Base-by-base conservation (phyloP, 2,888 invertebrate species). In the Pecten maximus region DNA sequence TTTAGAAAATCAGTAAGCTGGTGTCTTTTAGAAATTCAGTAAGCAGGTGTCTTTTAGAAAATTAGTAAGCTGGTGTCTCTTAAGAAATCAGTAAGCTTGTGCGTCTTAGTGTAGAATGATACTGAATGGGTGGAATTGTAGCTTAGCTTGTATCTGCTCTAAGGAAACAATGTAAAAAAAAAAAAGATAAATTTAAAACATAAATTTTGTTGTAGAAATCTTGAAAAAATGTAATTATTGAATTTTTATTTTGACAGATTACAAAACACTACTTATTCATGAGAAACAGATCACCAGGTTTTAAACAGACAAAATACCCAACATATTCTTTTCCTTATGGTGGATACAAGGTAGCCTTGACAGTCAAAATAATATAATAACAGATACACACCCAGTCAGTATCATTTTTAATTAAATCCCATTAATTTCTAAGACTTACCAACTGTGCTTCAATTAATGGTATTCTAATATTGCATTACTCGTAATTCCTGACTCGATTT, bases 181-280 rank as follows among this genome's bases (percentile, higher is more conserved):
- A 54, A 16, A 2, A 2, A 16, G 19, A 16, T 50, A 50, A 50
- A n/a, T n/a, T n/a, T n/a, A n/a, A n/a, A n/a, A 74, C 28, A 74
- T 28, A 28, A 74, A 0, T 28, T 4, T 35, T 74, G 8, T 74
- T 35, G 16, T 74, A 35, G 15, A 74, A 74, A 74, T 74, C 28
- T 28, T 10, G 0, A 74, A 28, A 74, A 54, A 19, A 54, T 19
- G 19, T 54, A 44, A 44, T 28, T 35, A 12, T 74, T 74, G 28
- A 28, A 74, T 74, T 74, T 74, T 74, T 74, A 28, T 74, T 74
- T 74, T 74, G 74, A 74, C 74, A 74, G 74, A 74, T 74, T 23
- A 74, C 74, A 74, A 74, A 74, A 74, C 74, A 74, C 74, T 10
- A 12, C 35, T 74, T 74, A 35, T 74, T 74, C 74, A 74, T 74